Evolutionary conservation across 2,797 vertebrate genomes (phyloP).

Genomic region (Hypotaenidia philippensis): DNA sequence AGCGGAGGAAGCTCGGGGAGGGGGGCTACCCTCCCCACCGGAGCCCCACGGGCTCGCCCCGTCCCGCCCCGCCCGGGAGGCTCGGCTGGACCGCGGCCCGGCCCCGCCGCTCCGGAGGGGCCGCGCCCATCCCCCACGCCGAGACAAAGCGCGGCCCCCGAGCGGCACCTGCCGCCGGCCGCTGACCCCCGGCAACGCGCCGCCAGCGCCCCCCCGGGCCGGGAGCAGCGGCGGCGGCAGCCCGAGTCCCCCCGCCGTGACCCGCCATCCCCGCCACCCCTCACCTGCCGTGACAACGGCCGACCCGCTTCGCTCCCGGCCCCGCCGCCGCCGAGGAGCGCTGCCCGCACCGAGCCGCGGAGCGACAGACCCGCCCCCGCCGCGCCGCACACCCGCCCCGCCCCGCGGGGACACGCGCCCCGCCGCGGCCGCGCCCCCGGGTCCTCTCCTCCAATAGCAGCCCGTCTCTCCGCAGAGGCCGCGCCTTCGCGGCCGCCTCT

Average conservation of each 20-base stretch:
- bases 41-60: neutral
- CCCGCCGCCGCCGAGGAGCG: neutral
- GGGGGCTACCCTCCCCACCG: neutral
- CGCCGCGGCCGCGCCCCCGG: neutral
- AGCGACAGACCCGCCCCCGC: neutral
- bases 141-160: conserved; percentile 49
- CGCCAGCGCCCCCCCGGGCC: neutral
- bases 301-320: neutral
- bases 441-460: neutral
- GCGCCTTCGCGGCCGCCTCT: neutral
- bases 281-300: neutral
- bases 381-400: neutral
- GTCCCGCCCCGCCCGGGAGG: neutral
- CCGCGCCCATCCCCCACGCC: conserved; percentile 49
- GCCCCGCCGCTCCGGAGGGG: neutral
- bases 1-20: neutral
- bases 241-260: rapidly evolving
- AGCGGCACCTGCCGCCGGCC: conserved; percentile 42
- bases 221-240: too few species aligned
- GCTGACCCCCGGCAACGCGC: neutral
- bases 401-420: neutral
- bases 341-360: neutral
- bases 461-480: rapidly evolving
- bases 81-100: neutral
- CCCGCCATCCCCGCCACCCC: neutral